Base-by-base conservation (phyloP, 2,797 vertebrate species). In the Gymnothorax javanicus region DNA sequence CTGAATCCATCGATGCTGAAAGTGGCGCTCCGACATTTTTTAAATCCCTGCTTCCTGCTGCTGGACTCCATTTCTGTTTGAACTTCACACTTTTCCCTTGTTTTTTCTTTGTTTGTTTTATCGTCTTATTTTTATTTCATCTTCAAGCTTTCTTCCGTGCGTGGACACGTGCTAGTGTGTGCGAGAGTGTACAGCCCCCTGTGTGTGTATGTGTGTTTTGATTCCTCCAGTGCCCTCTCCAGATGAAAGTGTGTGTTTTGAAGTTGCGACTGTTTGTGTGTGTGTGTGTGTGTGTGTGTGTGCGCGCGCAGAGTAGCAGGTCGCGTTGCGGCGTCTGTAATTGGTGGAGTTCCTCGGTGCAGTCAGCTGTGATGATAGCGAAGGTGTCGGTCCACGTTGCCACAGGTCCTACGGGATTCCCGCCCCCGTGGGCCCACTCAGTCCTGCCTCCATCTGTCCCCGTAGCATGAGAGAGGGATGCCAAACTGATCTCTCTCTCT, bases 1-100 rank as follows among this genome's bases (percentile, higher is more conserved):
- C 96, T 98, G 93, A 96, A 98, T 86, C 97, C 98, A 89, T 99
- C 97, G 43, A 98, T 98, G 95, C 96, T 98, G 95, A 99, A 98
- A 90, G 97, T 98, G 89, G 97, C 97, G 88, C 97, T 98, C 91
- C 95, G 94, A 91, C 97, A 98, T 95, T 98, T 99, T 92, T 98
- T 98, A 95, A 98, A 97, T 92, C 96, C 97, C 87, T 97, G 96
- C 91, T 98, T 98, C 93, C 95, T 97, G 84, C 90, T 94, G 84
- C 92, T 93, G 52, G 94, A 89, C 88, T 97, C 96, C 85, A 96
- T 96, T 97, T 98, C 98, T 90, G 90, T 90, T 50, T 59, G 13
- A 25, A 17, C 20, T 79, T 81, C 59, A 20, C 59, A 43, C 33
- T 43, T 43, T 69, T 85, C 20, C 9, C 11, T 54, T 54, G 17